Evolutionary conservation across 2,797 vertebrate species (phyloP).

Genomic region (Callimico goeldii): DNA sequence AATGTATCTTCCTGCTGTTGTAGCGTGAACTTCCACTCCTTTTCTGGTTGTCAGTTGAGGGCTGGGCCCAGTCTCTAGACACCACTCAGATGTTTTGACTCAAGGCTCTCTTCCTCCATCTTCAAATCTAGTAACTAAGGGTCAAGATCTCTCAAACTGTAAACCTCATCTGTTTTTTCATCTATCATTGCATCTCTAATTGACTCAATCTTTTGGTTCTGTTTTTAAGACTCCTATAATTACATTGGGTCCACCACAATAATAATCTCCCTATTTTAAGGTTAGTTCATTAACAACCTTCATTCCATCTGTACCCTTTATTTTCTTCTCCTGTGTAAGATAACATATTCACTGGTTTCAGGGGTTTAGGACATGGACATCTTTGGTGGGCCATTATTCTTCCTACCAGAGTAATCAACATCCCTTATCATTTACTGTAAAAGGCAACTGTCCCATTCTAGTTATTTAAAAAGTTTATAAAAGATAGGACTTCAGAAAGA

Average conservation of each 20-base stretch:
- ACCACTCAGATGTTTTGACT: neutral
- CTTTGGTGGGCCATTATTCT: neutral
- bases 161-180: neutral
- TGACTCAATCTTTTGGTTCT: neutral
- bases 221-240: neutral
- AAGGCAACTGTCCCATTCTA: neutral
- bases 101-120: neutral
- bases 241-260: neutral
- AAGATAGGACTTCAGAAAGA: neutral
- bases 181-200: neutral
- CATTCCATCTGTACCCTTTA: neutral
- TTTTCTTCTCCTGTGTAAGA: neutral
- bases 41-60: neutral
- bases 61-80: neutral
- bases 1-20: neutral
- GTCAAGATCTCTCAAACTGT: neutral
- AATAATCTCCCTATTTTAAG: neutral
- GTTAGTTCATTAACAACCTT: neutral
- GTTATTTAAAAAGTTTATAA: neutral
- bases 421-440: neutral
- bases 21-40: neutral
- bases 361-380: neutral
- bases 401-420: neutral
- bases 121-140: neutral
- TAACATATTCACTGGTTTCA: neutral